Base-by-base conservation (phyloP, 1,140 invertebrate species). In the Pissodes strobi region DNA sequence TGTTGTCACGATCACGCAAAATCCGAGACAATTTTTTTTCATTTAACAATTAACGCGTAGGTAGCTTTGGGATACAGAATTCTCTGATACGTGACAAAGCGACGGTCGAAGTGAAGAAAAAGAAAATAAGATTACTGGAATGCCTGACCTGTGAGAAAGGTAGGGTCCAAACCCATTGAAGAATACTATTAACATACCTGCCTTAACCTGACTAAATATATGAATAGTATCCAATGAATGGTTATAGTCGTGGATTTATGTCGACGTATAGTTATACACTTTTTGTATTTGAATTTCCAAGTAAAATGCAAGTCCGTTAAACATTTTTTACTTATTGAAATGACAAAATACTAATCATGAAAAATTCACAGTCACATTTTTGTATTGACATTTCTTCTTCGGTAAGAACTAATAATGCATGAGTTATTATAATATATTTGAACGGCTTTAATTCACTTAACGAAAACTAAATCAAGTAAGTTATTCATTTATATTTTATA, bases 161-260 rank as follows among this genome's bases (percentile, higher is more conserved):
- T 9, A 15, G 22, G 48, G 48, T 8, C 52, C 9, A 38, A 9
- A 39, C 4, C 39, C 55, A 57, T 57, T 57, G 37, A 57, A 23
- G 21, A 30, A 55, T 18, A 23, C 15, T 41, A 57, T 57, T 57
- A 57, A 57, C 21, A 57, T 57, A 57, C 55, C 55, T 57, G 55
- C 18, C 21, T 12, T 19, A 39, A 56, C 52, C 52, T 56, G 52
- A 56, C 30, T 56, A 22, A n/a, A n/a, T 19, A 22, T 22, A 19
- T 22, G 13, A 23, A 48, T 1, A 48, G 13, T 48, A 9, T 48
- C 18, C 45, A 12, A 48, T 12, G 18, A 17, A 9, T 1, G 10
- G 15, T n/a, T 48, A 10, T 18, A 48, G 45, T 39, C 23, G 18
- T 12, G 52, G 30, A 1, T 2, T 41, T 37, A n/a, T n/a, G n/a